phyloP scores from a whole-genome alignment of 2,113 vertebrate genomes.

The Podocnemis expansa region DNA sequence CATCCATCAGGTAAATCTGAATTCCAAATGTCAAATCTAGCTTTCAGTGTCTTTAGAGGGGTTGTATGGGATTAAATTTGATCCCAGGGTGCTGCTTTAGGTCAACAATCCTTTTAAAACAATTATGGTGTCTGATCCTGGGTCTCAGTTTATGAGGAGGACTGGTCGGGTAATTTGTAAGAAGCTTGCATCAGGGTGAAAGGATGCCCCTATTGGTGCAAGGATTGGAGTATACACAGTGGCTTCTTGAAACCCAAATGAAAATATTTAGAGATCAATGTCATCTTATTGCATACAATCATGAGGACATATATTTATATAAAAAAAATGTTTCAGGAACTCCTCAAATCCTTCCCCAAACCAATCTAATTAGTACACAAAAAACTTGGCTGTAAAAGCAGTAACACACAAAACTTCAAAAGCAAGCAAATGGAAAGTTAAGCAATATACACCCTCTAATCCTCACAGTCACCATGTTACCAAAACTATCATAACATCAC shows the following conservation, averaged over 20 bases:
- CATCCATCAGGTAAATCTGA: conserved; percentile 62
- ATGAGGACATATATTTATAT: neutral
- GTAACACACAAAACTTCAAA: neutral
- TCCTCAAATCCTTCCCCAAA: neutral
- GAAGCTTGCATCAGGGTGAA: neutral
- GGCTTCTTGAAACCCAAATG: neutral
- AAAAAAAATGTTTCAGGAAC: conserved; percentile 14
- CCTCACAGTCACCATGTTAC: neutral
- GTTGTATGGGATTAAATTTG: conserved; percentile 5
- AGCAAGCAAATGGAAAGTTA: neutral
- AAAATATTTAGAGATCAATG: too few relatives aligned
- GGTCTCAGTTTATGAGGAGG: neutral
- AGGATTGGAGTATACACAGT: neutral
- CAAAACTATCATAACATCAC: neutral
- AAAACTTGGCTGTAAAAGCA: neutral
- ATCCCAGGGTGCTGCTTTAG: conserved; percentile 18
- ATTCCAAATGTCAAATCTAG: conserved; percentile 36
- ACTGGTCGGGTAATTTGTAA: neutral
- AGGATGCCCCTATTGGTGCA: neutral
- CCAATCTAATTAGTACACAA: too few relatives aligned
- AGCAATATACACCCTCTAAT: neutral
- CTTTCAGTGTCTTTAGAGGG: conserved; percentile 31
- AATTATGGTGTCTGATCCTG: neutral
- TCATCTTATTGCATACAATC: neutral
- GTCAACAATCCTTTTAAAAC: conserved; percentile 10